These are phyloP conservation scores for Philotrypesis tridentata DNA, from an alignment of 1,140 invertebrate species.

Conservation along the genomic window DNA sequence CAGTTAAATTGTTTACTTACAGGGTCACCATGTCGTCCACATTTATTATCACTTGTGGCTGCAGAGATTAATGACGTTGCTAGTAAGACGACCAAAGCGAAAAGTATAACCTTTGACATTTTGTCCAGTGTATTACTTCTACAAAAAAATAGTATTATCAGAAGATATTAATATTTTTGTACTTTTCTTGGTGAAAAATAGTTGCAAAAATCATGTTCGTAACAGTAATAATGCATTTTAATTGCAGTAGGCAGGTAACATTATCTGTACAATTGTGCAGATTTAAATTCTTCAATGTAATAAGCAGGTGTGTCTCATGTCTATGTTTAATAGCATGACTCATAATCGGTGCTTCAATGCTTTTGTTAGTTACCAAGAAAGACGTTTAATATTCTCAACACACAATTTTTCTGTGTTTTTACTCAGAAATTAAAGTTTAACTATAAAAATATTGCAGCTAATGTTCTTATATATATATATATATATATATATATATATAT, in stretches of 20 bases:
- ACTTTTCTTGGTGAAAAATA: too few relatives aligned
- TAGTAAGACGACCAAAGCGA: slow-evolving; percentile 53
- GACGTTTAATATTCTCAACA: background rate
- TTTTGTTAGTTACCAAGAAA: background rate
- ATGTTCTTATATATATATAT: too few relatives aligned
- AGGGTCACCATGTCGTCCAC: slow-evolving; percentile 60
- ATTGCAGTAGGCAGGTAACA: background rate
- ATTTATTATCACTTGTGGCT: slow-evolving; percentile 45
- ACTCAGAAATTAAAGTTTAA: too few relatives aligned
- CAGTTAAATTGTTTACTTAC: slow-evolving; percentile 56
- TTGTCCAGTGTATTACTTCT: slow-evolving; percentile 27
- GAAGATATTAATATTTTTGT: too few relatives aligned
- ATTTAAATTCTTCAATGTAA: background rate
- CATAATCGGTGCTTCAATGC: background rate
- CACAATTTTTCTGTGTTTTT: background rate
- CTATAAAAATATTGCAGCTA: too few relatives aligned
- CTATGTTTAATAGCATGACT: background rate
- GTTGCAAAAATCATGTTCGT: too few relatives aligned
- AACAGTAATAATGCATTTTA: too few relatives aligned
- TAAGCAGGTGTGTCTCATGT: background rate
- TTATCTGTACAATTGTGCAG: background rate
- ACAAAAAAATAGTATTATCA: background rate
- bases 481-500: too few relatives aligned
- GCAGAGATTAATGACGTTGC: slow-evolving; percentile 52
- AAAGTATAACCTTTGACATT: slow-evolving; percentile 60